Evolutionary conservation across 2,797 vertebrate species (phyloP), one percentile per base, ranked within the genome.

Genomic region (Tarsius wallacei): DNA sequence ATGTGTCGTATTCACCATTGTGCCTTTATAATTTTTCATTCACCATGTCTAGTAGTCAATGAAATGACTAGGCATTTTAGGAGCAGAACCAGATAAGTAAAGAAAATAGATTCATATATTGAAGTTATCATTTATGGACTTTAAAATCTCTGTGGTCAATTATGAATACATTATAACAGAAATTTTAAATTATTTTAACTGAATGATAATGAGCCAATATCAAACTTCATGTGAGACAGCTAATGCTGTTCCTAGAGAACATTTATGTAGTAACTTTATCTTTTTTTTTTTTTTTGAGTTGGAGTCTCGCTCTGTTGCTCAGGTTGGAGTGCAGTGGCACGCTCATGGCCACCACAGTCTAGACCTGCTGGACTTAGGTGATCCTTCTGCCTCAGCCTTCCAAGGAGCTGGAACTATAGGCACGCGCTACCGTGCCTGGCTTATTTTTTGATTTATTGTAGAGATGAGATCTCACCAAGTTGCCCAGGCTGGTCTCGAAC

Each of bases 151-250:
- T 70, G n/a, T 73, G 17, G 28, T n/a, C n/a, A 59, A 68, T 31
- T 33, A 22, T 24, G 47, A 57, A 47, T 61, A 22, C 10, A 74
- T 36, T 10, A 74, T 12, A 57, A 21, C 2, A 7, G 26, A 73
- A 87, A 74, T 82, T 74, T 14, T n/a, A 19, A 73, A 86, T 21
- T 80, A 88, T 73, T 49, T 74, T 91, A 91, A 57, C 28, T 84
- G 11, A 66, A 63, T 73, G 74, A 55, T 36, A 51, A 71, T 85
- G 55, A 88, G 88, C 42, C 77, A 16, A 36, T 64, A 33, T 53
- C n/a, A 63, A 70, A 63, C 5, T 28, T 76, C 53, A 8, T 68
- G 53, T 51, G 66, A 42, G 26, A 2, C 22, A 84, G 22, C 17
- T 55, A 78, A 70, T 61, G 16, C 36, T 73, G 14, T 74, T 70